Conservation (phyloP, 2,113 vertebrate species). For the Cyprinodon variegatus region DNA sequence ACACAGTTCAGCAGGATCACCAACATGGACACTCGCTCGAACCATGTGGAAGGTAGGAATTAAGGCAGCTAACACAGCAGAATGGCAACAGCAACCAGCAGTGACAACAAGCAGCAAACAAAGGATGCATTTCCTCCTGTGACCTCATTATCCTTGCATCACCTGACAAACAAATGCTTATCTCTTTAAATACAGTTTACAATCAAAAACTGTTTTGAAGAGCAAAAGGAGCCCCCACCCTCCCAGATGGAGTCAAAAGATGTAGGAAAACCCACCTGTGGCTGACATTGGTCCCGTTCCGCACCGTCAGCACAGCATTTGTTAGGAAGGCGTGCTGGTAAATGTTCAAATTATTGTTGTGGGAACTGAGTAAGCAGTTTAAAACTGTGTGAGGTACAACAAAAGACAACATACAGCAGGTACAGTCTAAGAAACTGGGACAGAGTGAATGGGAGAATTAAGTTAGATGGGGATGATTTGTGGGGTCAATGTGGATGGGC, state of each 20-base stretch:
- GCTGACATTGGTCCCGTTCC: conserved; percentile 14
- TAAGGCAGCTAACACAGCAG: conserved; percentile 81
- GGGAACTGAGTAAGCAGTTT: background rate
- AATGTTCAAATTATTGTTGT: conserved; percentile 9
- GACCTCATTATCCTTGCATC: conserved; percentile 42
- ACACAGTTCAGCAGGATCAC: conserved; percentile 99
- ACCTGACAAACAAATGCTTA: conserved; percentile 23
- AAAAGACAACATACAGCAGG: background rate
- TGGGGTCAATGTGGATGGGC: conserved; percentile 22
- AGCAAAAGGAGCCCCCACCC: conserved; percentile 13
- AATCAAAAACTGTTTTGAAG: background rate
- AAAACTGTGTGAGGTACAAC: background rate
- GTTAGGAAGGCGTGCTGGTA: conserved; percentile 5
- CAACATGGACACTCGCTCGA: conserved; percentile 97
- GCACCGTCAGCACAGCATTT: conserved; percentile 23
- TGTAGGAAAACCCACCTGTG: conserved; percentile 12
- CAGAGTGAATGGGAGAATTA: background rate
- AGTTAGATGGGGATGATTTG: conserved; percentile 25
- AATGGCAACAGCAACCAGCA: background rate
- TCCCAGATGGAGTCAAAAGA: background rate
- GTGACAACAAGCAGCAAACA: conserved; percentile 1
- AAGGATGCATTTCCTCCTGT: conserved; percentile 15
- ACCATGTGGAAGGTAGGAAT: conserved; percentile 86
- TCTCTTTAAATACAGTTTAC: conserved; percentile 6
- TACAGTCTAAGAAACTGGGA: background rate